Conservation (phyloP, 2,888 invertebrate species). For the Tolmerus cingulatus region DNA sequence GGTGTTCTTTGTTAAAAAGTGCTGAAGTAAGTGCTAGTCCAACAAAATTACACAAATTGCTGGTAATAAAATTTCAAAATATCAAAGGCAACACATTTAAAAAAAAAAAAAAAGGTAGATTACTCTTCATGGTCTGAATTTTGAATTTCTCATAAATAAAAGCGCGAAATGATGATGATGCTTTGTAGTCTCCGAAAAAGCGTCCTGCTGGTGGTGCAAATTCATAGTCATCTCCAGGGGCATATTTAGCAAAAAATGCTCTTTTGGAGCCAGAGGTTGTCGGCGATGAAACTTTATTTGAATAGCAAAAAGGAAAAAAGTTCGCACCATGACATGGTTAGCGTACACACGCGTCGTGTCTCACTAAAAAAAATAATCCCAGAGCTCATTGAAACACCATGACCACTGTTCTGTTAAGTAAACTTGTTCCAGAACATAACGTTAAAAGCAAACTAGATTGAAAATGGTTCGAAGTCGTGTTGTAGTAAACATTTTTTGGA, state of each 20-base stretch:
- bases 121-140: neutral
- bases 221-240: neutral
- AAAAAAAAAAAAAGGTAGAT: neutral
- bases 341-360: neutral
- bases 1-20: neutral
- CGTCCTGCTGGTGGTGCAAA: neutral
- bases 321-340: neutral
- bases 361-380: neutral
- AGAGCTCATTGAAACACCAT: neutral
- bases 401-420: constrained; percentile 34
- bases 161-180: neutral
- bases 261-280: neutral
- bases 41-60: neutral
- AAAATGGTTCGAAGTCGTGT: constrained; percentile 29
- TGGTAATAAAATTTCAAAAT: neutral
- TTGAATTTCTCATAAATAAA: neutral
- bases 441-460: constrained; percentile 30
- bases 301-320: neutral
- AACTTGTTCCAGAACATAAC: constrained; percentile 39
- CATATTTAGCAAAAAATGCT: neutral
- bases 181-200: neutral
- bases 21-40: neutral
- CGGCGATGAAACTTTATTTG: neutral
- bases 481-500: neutral
- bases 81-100: neutral